Conservation (phyloP, 2,888 invertebrate genomes). For the Pandemis cinnamomeana region DNA sequence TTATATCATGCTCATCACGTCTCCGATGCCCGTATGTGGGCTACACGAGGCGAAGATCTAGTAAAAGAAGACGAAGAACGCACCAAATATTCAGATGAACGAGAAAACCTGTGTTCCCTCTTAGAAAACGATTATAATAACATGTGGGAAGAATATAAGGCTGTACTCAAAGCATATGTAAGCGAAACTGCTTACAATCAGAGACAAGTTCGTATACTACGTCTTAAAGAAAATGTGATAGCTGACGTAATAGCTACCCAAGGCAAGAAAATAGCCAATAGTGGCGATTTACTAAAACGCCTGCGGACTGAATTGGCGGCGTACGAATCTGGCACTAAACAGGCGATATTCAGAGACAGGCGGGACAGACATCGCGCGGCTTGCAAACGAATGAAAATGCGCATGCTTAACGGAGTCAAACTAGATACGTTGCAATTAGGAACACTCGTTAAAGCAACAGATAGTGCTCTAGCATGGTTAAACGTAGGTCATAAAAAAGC, state of each 20-base stretch:
- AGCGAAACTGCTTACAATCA: conserved; percentile 72
- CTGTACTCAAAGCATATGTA: conserved; percentile 69
- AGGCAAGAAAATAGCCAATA: conserved; percentile 73
- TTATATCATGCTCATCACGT: conserved; percentile 68
- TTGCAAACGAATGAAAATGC: conserved; percentile 63
- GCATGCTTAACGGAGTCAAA: conserved; percentile 59
- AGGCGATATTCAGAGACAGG: conserved; percentile 73
- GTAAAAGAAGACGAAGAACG: conserved; percentile 77
- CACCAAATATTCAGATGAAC: conserved; percentile 61
- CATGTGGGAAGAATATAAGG: conserved; percentile 75
- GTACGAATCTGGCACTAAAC: conserved; percentile 77
- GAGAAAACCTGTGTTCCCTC: conserved; percentile 69
- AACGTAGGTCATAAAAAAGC: conserved; percentile 73
- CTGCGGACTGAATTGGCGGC: conserved; percentile 69
- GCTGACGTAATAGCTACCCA: conserved; percentile 77
- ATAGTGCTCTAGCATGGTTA: conserved; percentile 72
- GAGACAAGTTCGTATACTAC: conserved; percentile 70
- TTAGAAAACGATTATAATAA: conserved; percentile 70
- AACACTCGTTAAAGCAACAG: conserved; percentile 67
- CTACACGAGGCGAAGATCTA: conserved; percentile 71
- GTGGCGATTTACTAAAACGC: conserved; percentile 65
- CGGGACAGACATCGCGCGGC: conserved; percentile 71
- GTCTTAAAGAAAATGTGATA: conserved; percentile 75
- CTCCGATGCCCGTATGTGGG: conserved; percentile 69
- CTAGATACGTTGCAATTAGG: conserved; percentile 64